Evolutionary conservation across 2,797 vertebrate species (phyloP), one percentile per base, ranked within the genome.

Genomic region (Rhynchonycteris naso): DNA sequence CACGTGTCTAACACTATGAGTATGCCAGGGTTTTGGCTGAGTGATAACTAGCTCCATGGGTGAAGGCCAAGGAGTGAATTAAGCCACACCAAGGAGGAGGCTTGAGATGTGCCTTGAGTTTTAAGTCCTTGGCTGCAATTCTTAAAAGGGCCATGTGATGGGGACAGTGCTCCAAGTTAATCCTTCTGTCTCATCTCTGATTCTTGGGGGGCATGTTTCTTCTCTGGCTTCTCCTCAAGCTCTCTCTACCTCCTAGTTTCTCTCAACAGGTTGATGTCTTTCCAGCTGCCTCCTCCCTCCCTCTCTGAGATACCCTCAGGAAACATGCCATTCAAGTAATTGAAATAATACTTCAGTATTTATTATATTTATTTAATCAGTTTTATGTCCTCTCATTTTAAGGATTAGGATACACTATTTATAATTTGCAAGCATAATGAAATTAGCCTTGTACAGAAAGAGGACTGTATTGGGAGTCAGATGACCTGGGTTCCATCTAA

Each of bases 71-170:
- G n/a, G n/a, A n/a, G n/a, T n/a, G n/a, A 43, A 43, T 43, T 43
- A 43, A 43, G 63, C n/a, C 18, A 14, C 26, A 35, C 24, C 3
- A 15, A 2, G 2, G 22, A 63, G 22, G 28, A 69, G n/a, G 15
- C 43, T 43, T 43, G 43, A 6, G 43, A 43, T 6, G 43, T 43
- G 43, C 43, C 43, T 10, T 38, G 69, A 28, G 28, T 2, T 74
- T n/a, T 10, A 72, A 21, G 63, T 79, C 33, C 21, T 59, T 75
- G 59, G 5, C 24, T 94, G 93, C 90, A 96, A 69, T 97, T 97
- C 66, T 61, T 43, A 0, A 28, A 65, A 33, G 2, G 79, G 61
- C 96, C 97, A 96, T 96, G 74, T 2, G 97, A 35, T 90, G 96
- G 95, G 0, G 75, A 33, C 72, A 18, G 35, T 90, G 85, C 52